Conservation (phyloP, 2,888 invertebrate genomes). For the Acanthosepion esculentum region DNA sequence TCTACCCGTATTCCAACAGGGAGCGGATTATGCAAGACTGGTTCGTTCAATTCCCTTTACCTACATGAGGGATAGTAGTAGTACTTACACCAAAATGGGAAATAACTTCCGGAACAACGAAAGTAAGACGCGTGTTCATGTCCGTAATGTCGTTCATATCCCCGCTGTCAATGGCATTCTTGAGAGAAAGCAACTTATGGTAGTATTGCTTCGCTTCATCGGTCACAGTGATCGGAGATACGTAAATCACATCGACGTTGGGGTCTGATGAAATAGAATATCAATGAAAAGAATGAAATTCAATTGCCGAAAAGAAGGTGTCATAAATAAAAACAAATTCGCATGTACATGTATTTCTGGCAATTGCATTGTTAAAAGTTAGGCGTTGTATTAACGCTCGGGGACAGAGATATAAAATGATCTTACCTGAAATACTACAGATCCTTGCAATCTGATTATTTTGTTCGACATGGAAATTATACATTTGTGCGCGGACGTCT, state of each 20-base stretch:
- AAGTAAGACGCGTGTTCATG: conserved; percentile 70
- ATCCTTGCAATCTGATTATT: conserved; percentile 75
- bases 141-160: conserved; percentile 71
- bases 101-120: conserved; percentile 74
- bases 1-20: too few relatives aligned
- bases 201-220: conserved; percentile 75
- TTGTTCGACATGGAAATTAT: conserved; percentile 71
- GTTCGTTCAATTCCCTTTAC: too few relatives aligned
- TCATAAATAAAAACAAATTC: background rate
- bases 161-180: conserved; percentile 71
- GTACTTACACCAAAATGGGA: conserved; percentile 74
- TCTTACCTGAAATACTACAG: conserved; percentile 73
- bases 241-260: conserved; percentile 75
- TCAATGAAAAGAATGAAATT: background rate
- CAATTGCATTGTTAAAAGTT: background rate
- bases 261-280: conserved; percentile 64
- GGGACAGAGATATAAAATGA: background rate
- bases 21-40: too few relatives aligned
- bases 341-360: background rate
- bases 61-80: too few relatives aligned
- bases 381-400: too few relatives aligned
- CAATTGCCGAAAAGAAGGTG: background rate
- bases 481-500: conserved; percentile 69
- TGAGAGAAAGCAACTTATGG: conserved; percentile 72
- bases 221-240: conserved; percentile 73